Percentiles rank a stretch among this genome's conserved stretches.
Evolutionary conservation across 2,888 invertebrate genomes (phyloP).

Genomic region (Trilocha varians): DNA sequence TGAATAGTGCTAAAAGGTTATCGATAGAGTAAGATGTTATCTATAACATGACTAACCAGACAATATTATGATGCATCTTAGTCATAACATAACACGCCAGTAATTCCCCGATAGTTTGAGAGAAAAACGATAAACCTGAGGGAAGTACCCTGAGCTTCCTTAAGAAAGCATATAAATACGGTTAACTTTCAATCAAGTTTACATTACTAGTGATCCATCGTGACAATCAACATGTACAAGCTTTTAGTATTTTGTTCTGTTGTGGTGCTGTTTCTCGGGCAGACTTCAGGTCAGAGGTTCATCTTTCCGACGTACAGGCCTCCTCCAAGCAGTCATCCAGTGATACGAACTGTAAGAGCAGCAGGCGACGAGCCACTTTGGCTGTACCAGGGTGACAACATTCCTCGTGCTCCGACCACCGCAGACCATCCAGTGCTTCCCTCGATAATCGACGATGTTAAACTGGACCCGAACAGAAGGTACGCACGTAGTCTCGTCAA

Average conservation of each 20-base stretch:
- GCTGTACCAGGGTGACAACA: conserved; percentile 8
- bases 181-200: background rate
- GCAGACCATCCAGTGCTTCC: conserved; percentile 12
- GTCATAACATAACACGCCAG: too few species aligned
- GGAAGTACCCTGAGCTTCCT: conserved; percentile 5
- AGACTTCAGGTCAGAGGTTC: conserved; percentile 19
- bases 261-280: conserved; percentile 16
- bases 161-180: conserved; percentile 4
- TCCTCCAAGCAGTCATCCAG: conserved; percentile 13
- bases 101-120: too few species aligned
- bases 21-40: too few species aligned
- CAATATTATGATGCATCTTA: too few species aligned
- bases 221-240: conserved; percentile 3
- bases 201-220: background rate
- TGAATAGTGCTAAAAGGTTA: too few species aligned
- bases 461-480: conserved; percentile 9
- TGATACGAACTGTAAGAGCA: conserved; percentile 21
- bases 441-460: conserved; percentile 13
- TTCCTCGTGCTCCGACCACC: conserved; percentile 8
- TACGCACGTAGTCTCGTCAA: conserved; percentile 18
- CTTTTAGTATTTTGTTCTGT: conserved; percentile 12
- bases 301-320: conserved; percentile 24
- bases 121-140: background rate
- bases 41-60: too few species aligned
- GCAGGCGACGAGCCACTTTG: conserved; percentile 13